Evolutionary conservation across 2,888 invertebrate genomes (phyloP), one percentile per base, ranked within the genome.

Genomic region (Leucophenga maculata): DNA sequence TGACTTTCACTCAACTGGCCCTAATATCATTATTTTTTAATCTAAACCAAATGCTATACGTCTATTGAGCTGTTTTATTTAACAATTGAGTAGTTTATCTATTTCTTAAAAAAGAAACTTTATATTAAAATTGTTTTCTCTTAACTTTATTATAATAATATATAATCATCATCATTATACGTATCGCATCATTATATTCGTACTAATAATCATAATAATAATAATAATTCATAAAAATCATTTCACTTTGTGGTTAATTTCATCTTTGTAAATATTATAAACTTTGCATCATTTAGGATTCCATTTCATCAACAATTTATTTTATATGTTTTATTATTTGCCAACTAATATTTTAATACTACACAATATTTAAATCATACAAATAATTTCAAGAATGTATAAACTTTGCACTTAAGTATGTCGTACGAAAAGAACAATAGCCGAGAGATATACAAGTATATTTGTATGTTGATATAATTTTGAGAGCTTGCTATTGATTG

Each of bases 351-450:
- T 73, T 69, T 72, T 79, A 75, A 73, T 74, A 77, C 79, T 75
- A 75, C 11, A 54, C 1, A 54, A 20, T 54, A 18, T 20, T 22
- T 55, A 65, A 39, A 71, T 13, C n/a, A 16, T 32, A 16, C 39
- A 65, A 73, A 71, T 77, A 71, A 81, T 26, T 55, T 78, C 54
- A 69, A 79, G 82, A 83, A 80, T 81, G 82, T 83, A 74, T 77
- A 73, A 69, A 77, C 78, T 83, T 83, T 80, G 76, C 80, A 76
- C 80, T 80, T 82, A 80, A 14, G 59, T 32, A 50, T 50, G 50
- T 39, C 8, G 39, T 39, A 39, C 39, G 39, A 39, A 59, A 16
- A 59, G 32, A 59, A 32, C 8, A 59, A 31, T 16, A 11, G 32
- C 31, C 32, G 26, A 59, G 26, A 59, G n/a, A 59, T n/a, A n/a